phyloP scores from a whole-genome alignment of 2,797 vertebrate genomes.

The Pteropus rufus region DNA sequence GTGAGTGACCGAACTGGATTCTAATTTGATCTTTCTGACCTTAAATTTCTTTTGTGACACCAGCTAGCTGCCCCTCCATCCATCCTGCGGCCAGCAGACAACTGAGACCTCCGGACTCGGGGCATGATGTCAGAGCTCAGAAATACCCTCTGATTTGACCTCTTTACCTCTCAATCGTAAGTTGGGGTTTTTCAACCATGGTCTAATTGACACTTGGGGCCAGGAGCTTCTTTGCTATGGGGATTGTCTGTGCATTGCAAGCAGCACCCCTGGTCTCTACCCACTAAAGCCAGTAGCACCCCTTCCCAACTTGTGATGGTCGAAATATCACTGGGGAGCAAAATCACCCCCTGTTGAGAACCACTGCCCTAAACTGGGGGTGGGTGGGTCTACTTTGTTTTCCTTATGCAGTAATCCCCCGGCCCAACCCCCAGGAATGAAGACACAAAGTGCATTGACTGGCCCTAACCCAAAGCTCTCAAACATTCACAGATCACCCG shows the following conservation, averaged over 20 bases:
- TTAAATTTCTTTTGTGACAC: not conserved
- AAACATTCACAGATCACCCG: not conserved
- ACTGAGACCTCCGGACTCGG: not conserved
- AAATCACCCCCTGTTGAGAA: not conserved
- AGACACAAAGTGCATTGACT: no score
- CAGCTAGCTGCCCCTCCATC: not conserved
- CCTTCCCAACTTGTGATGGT: not conserved
- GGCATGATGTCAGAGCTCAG: not conserved
- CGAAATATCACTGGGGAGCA: no score
- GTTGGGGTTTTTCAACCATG: not conserved
- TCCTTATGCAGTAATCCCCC: not conserved
- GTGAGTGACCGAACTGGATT: not conserved
- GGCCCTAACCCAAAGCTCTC: not conserved
- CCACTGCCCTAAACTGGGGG: not conserved
- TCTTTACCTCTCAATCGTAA: no score
- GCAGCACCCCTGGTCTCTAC: not conserved
- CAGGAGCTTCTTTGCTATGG: not conserved
- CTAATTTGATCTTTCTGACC: not conserved
- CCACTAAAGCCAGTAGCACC: not conserved
- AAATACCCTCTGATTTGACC: not conserved
- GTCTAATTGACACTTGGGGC: no score
- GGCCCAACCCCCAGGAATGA: not conserved
- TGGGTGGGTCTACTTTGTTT: not conserved
- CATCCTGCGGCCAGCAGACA: not conserved
- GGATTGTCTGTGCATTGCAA: not conserved